phyloP scores from a whole-genome alignment of 2,888 invertebrate species.

The Vannuccia rotundouncinata region DNA sequence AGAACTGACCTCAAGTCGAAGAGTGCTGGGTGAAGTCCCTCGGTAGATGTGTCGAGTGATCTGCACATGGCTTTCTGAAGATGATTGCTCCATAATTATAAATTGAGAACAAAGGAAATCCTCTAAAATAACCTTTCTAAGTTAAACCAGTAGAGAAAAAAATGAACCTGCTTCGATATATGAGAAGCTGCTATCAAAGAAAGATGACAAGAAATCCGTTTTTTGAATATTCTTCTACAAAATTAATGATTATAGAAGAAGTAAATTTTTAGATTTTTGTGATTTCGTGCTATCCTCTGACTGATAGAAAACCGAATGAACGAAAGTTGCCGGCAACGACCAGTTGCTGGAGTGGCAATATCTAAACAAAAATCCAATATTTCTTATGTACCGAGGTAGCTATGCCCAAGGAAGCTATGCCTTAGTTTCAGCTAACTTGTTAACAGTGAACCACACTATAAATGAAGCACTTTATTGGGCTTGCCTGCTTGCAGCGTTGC shows the following conservation, averaged over 20 bases:
- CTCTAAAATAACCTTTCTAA: too few relatives aligned
- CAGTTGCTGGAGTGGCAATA: neutral
- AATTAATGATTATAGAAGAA: too few relatives aligned
- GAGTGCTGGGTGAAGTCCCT: slow-evolving; percentile 50
- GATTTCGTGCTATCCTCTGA: neutral
- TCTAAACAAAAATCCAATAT: neutral
- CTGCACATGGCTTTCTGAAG: slow-evolving; percentile 31
- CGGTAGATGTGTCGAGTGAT: slow-evolving; percentile 46
- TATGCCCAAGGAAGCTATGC: too few relatives aligned
- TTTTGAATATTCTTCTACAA: neutral
- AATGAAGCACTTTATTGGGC: too few relatives aligned
- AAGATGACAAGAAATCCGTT: neutral
- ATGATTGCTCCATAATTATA: neutral
- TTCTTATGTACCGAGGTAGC: neutral
- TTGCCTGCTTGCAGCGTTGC: too few relatives aligned
- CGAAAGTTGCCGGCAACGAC: neutral
- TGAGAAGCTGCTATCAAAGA: neutral
- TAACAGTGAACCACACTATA: too few relatives aligned
- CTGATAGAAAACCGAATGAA: neutral
- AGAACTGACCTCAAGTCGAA: slow-evolving; percentile 30
- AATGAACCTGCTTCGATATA: neutral
- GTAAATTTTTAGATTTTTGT: neutral
- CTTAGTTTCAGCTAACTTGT: too few relatives aligned
- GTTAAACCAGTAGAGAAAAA: too few relatives aligned
- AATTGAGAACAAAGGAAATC: too few relatives aligned